Percentiles rank a stretch among this genome's conserved stretches.
Conservation (phyloP, 2,888 invertebrate species). For the Dione juno region DNA sequence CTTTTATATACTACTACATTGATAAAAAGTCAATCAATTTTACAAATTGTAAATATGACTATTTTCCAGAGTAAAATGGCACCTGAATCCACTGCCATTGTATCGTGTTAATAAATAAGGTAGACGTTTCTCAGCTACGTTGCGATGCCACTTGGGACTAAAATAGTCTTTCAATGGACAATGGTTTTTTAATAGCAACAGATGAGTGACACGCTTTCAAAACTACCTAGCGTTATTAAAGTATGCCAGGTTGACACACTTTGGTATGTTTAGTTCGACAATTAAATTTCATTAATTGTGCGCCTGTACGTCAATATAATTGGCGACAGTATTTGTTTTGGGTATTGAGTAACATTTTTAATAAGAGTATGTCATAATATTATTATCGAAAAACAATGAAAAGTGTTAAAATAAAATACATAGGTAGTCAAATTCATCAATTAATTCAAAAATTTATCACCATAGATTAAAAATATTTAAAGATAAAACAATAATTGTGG, state of each 20-base stretch:
- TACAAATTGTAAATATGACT: background rate
- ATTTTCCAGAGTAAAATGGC: background rate
- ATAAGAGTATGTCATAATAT: too few relatives aligned
- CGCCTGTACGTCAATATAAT: too few relatives aligned
- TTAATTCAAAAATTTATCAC: too few relatives aligned
- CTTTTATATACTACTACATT: too few relatives aligned
- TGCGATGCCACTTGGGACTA: background rate
- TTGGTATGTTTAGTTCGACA: background rate
- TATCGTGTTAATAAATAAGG: background rate
- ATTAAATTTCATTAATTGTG: too few relatives aligned
- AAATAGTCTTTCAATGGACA: slow-evolving; percentile 10
- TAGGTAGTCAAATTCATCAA: too few relatives aligned
- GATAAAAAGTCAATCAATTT: too few relatives aligned
- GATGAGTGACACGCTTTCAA: slow-evolving; percentile 9
- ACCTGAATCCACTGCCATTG: background rate
- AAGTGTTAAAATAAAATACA: too few relatives aligned
- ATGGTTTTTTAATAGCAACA: slow-evolving; percentile 7
- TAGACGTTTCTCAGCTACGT: background rate
- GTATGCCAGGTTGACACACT: slow-evolving; percentile 7
- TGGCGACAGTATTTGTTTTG: background rate
- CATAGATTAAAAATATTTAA: too few relatives aligned
- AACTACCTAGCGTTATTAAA: slow-evolving; percentile 2
- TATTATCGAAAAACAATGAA: too few relatives aligned
- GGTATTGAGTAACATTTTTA: background rate
- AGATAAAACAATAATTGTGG: too few relatives aligned